Conservation (phyloP, 2,888 invertebrate species). For the Dichetophora obliterata region DNA sequence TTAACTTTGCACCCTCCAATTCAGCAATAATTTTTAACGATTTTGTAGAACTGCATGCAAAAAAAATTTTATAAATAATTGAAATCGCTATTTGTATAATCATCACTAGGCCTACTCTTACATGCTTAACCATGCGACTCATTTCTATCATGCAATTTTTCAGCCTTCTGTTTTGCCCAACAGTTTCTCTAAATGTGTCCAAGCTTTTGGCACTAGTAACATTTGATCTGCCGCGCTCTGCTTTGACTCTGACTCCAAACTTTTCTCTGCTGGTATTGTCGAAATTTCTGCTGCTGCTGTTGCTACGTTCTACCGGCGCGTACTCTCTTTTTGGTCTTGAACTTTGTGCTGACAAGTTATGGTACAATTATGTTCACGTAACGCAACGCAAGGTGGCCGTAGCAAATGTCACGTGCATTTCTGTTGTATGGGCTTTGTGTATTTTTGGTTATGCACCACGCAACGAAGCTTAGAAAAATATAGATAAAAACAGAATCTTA, state of each 20-base stretch:
- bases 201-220: constrained; percentile 13
- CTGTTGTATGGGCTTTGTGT: too few relatives aligned
- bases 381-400: too few relatives aligned
- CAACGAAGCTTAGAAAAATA: too few relatives aligned
- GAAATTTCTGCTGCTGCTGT: too few relatives aligned
- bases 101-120: neutral
- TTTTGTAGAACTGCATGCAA: constrained; percentile 14
- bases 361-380: too few relatives aligned
- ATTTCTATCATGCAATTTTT: constrained; percentile 11
- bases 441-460: too few relatives aligned
- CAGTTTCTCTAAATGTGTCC: constrained; percentile 22
- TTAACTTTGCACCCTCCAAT: constrained; percentile 26
- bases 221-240: neutral
- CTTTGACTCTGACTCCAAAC: neutral
- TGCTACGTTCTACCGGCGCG: too few relatives aligned
- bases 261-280: neutral
- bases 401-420: too few relatives aligned
- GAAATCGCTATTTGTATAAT: constrained; percentile 14
- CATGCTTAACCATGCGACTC: neutral
- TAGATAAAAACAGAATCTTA: too few relatives aligned
- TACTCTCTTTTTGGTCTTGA: too few relatives aligned
- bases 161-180: constrained; percentile 9
- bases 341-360: too few relatives aligned
- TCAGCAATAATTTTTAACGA: constrained; percentile 4
- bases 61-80: constrained; percentile 32